Percentiles rank a stretch among this genome's conserved stretches.
phyloP scores from a whole-genome alignment of 2,888 invertebrate species.

The Pyrgus malvae region DNA sequence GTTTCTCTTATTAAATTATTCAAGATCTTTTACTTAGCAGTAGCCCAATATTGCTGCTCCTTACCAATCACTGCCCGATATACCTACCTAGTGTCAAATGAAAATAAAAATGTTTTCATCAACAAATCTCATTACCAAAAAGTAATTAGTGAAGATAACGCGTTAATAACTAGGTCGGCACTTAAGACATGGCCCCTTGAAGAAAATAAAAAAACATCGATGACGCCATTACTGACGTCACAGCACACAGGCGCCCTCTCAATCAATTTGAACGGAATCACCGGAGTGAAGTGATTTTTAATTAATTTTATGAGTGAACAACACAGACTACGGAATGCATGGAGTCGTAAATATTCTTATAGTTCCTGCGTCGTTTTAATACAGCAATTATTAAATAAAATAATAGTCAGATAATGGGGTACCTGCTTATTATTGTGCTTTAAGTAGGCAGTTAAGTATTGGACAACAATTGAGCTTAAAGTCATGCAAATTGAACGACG shows the following conservation, averaged over 20 bases:
- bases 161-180: conserved; percentile 19
- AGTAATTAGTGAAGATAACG: conserved; percentile 12
- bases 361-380: conserved; percentile 5
- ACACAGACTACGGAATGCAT: conserved; percentile 45
- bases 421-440: too few species aligned
- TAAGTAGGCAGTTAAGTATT: too few species aligned
- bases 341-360: conserved; percentile 39
- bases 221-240: conserved; percentile 73
- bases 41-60: too few species aligned
- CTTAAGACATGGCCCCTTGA: conserved; percentile 22
- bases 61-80: too few species aligned
- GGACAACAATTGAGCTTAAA: too few species aligned
- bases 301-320: conserved; percentile 79
- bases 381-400: conserved; percentile 1
- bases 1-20: too few species aligned
- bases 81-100: too few species aligned
- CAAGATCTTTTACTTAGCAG: too few species aligned
- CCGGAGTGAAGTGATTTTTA: conserved; percentile 79
- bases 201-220: conserved; percentile 48
- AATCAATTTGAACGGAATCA: conserved; percentile 78
- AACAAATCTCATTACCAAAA: conserved; percentile 16
- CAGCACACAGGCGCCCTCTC: conserved; percentile 56
- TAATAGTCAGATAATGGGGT: background rate
- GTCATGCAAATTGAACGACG: too few species aligned
- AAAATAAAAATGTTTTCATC: background rate